These are phyloP conservation scores for Drosophila neutralis DNA, from an alignment of 2,888 invertebrate species.

Conservation along the genomic window DNA sequence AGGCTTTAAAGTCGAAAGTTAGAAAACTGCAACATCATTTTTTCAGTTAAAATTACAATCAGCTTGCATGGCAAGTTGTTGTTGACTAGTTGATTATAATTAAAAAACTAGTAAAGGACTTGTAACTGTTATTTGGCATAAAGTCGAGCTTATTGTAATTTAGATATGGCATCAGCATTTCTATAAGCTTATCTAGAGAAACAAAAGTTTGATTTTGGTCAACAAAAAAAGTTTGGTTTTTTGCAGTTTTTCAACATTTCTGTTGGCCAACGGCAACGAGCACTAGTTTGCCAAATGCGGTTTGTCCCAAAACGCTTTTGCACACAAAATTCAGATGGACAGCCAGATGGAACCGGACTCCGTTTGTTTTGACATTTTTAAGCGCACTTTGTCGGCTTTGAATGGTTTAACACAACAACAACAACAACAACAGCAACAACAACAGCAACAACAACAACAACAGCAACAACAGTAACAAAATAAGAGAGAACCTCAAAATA, in stretches of 20 bases:
- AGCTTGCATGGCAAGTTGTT: constrained; percentile 6
- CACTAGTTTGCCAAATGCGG: constrained; percentile 40
- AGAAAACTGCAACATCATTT: neutral
- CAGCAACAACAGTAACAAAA: neutral
- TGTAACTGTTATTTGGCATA: constrained; percentile 12
- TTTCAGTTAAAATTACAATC: neutral
- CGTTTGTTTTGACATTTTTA: constrained; percentile 73
- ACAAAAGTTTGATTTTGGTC: constrained; percentile 22
- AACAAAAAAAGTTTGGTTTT: constrained; percentile 15
- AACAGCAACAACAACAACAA: neutral
- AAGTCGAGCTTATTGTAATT: constrained; percentile 48
- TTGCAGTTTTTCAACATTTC: constrained; percentile 34
- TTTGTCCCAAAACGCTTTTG: constrained; percentile 23
- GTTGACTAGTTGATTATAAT: constrained; percentile 16
- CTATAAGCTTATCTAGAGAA: constrained; percentile 20
- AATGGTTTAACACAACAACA: constrained; percentile 34
- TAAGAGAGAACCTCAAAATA: constrained; percentile 2
- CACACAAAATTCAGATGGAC: constrained; percentile 39
- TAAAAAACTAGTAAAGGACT: constrained; percentile 24
- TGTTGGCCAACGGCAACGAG: constrained; percentile 7
- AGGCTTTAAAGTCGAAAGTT: neutral
- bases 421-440: neutral
- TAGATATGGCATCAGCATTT: constrained; percentile 44
- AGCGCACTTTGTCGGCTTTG: constrained; percentile 76
- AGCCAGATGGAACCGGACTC: constrained; percentile 16